Conservation (phyloP, 2,797 vertebrate genomes). For the Periophthalmus magnuspinnatus region DNA sequence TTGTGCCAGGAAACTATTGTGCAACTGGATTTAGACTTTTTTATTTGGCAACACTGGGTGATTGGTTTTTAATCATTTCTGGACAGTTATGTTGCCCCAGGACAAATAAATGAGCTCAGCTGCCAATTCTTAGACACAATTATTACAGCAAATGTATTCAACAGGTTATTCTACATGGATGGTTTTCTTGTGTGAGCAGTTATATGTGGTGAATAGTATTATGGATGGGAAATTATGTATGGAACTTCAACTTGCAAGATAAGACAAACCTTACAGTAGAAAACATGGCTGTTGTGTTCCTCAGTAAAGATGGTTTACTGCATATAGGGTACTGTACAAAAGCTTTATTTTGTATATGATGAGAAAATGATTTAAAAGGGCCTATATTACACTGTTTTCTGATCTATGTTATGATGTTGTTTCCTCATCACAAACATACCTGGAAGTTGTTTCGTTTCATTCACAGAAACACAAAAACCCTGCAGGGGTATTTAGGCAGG, state of each 20-base stretch:
- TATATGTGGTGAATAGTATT: neutral
- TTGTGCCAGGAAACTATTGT: neutral
- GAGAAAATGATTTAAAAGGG: too few species aligned
- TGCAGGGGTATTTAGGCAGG: too few species aligned
- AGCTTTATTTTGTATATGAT: too few species aligned
- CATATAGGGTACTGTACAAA: too few species aligned
- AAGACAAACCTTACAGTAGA: neutral
- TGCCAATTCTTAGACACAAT: neutral
- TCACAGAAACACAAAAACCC: too few species aligned
- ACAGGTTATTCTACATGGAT: neutral
- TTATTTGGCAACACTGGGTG: neutral
- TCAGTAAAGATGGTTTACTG: too few species aligned
- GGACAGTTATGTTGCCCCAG: slow-evolving; percentile 2
- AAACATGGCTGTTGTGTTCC: neutral
- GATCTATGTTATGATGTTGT: too few species aligned
- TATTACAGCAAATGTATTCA: neutral
- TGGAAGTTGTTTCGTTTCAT: too few species aligned
- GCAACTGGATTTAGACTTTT: neutral
- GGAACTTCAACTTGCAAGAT: neutral
- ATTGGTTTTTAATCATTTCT: slow-evolving; percentile 14
- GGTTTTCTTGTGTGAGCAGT: neutral
- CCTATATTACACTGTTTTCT: too few species aligned
- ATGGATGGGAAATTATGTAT: neutral
- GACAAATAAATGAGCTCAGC: neutral
- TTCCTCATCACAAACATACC: too few species aligned